Base-by-base conservation (phyloP, 2,888 invertebrate genomes). In the Nemotelus nigrinus region DNA sequence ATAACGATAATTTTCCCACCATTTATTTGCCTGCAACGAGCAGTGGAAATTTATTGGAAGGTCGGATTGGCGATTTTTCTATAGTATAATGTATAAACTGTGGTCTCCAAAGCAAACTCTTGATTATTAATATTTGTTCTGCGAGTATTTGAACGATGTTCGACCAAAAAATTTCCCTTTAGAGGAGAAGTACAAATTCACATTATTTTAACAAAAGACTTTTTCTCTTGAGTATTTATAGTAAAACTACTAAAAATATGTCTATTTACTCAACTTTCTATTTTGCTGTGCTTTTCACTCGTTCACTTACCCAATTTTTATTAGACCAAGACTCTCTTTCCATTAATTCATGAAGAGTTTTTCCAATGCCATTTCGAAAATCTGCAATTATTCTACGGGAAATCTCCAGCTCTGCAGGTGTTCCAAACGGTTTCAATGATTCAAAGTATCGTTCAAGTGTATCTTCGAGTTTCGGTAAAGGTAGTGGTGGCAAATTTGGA, bases 1-100 rank as follows among this genome's bases (percentile, higher is more conserved):
- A 82, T 91, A 91, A 0, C 88, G 90, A 80, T 88, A 87, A 50
- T 89, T 86, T 81, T 89, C 88, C 91, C 91, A 91, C 89, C 90
- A 91, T 80, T 85, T 84, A 79, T 88, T 89, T 65, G 89, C 76
- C 82, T 81, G 44, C 8, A 74, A 47, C 43, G 25, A 25, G 25
- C 25, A 25, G 25, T 25, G 25, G 25, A 25, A 25, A 25, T 25
- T 25, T 25, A 25, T 25, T 25, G 25, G 25, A 25, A 25, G 25
- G 25, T 25, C 25, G 0, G 25, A 25, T 25, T 25, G 25, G 25
- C 25, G 25, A 25, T 25, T 25, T 25, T 25, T 25, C 25, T 25
- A 25, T 25, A 25, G 0, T 25, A 25, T 25, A 25, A 25, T 25
- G 25, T 25, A 25, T 25, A 25, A 25, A 25, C 25, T 25, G 25